Evolutionary conservation across 2,797 vertebrate genomes (phyloP), one percentile per base, ranked within the genome.

Genomic region (Microctenopoma lineatum): DNA sequence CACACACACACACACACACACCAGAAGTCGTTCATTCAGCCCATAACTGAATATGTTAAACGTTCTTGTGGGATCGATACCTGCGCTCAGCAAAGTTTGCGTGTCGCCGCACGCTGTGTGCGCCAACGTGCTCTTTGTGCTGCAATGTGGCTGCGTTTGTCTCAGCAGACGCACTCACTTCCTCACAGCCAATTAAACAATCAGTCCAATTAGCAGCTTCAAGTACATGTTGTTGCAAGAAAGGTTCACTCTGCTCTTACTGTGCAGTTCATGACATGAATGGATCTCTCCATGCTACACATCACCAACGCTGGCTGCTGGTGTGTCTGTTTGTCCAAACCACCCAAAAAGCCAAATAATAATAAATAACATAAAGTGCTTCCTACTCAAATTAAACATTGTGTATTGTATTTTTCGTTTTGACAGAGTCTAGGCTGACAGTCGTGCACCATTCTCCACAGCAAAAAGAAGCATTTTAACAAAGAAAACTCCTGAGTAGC

Each of bases 121-220:
- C 38, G 21, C 15, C 16, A 21, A 60, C 14, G 45, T 16, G 34
- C 44, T 59, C 38, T 12, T 15, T 32, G n/a, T 36, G 15, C 32
- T 14, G 39, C n/a, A 6, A 50, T 46, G 47, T 52, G 44, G 42
- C 51, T 38, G 55, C 27, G 39, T 65, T 63, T 68, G 32, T 73
- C 38, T 75, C 7, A 36, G 29, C 58, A 8, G 42, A 62, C 59
- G 63, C 45, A 60, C 36, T 69, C 47, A 73, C 70, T 77, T 61
- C 16, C 16, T 57, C 73, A 67, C 10, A 79, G 57, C 42, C 73
- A 68, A 59, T 79, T 77, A 76, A 18, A 66, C 59, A 67, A 45
- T 66, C 45, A 38, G 41, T 58, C n/a, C 44, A 78, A 77, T 80
- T 59, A 80, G 42, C 2, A 21, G 21, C 21, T 21, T 21, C 21